phyloP scores from a whole-genome alignment of 2,888 invertebrate genomes.

The Drosophila putrida region DNA sequence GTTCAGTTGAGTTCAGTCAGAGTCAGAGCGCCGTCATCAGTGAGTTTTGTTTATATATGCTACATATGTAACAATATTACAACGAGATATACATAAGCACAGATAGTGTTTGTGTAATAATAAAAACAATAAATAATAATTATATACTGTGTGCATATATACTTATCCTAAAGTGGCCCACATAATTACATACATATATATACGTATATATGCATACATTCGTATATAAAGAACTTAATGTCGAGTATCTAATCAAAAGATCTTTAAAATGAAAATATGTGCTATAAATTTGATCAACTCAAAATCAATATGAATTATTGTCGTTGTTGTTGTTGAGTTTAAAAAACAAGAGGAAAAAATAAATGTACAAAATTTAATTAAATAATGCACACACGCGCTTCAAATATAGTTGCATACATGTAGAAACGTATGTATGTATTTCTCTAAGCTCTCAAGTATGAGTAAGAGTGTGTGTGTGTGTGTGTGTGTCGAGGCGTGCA shows the following conservation, averaged over 20 bases:
- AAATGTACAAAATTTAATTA: constrained; percentile 56
- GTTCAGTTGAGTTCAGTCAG: constrained; percentile 79
- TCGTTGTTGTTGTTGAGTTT: constrained; percentile 50
- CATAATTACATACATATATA: neutral
- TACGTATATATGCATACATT: constrained; percentile 1
- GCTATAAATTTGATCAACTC: constrained; percentile 28
- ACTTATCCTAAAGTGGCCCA: constrained; percentile 10
- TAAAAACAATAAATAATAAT: constrained; percentile 31
- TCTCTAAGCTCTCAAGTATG: constrained; percentile 52
- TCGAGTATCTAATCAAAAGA: constrained; percentile 35
- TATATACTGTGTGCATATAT: constrained; percentile 5
- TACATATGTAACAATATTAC: constrained; percentile 55
- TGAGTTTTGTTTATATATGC: constrained; percentile 80
- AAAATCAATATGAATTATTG: constrained; percentile 35
- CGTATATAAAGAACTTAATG: constrained; percentile 19
- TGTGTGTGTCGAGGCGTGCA: constrained; percentile 25
- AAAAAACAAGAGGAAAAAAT: constrained; percentile 1
- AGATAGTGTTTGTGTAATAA: constrained; percentile 21
- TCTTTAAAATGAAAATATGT: constrained; percentile 30
- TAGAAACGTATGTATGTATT: constrained; percentile 33
- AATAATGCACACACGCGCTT: constrained; percentile 65
- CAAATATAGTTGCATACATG: constrained; percentile 19
- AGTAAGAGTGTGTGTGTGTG: constrained; percentile 15
- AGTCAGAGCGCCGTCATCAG: constrained; percentile 77
- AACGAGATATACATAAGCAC: constrained; percentile 37